Percentiles rank a stretch among this genome's conserved stretches.
These are phyloP conservation scores for Polyommatus icarus DNA, from an alignment of 2,888 invertebrate genomes.

Conservation along the genomic window DNA sequence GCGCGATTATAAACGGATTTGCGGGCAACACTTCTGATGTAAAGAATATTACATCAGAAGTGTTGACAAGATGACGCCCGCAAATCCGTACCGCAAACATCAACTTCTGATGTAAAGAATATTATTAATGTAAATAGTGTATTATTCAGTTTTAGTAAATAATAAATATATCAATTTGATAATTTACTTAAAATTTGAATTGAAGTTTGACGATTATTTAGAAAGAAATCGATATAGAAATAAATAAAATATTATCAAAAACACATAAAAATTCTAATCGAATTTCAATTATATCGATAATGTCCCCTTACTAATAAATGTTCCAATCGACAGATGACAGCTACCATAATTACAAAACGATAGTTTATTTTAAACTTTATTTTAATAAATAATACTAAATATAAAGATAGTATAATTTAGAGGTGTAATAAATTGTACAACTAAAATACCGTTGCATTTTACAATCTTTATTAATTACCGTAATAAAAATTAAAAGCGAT, in stretches of 20 bases:
- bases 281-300: neutral
- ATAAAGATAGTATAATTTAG: neutral
- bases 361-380: neutral
- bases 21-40: no score
- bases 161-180: no score
- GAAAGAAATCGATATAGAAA: no score
- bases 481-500: constrained; percentile 16
- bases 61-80: no score
- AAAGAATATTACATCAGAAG: no score
- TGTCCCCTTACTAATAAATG: neutral
- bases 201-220: no score
- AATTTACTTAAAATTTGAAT: no score
- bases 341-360: neutral
- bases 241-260: neutral
- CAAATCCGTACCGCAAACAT: no score
- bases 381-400: constrained; percentile 15
- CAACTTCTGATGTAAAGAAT: no score
- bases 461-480: constrained; percentile 18
- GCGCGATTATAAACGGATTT: no score
- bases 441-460: constrained; percentile 10
- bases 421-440: constrained; percentile 15
- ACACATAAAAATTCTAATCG: neutral
- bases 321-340: neutral
- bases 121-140: no score
- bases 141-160: no score